Percentiles rank a stretch among this genome's conserved stretches.
Evolutionary conservation across 1,140 invertebrate species (phyloP).

Genomic region (Camponotus floridanus): DNA sequence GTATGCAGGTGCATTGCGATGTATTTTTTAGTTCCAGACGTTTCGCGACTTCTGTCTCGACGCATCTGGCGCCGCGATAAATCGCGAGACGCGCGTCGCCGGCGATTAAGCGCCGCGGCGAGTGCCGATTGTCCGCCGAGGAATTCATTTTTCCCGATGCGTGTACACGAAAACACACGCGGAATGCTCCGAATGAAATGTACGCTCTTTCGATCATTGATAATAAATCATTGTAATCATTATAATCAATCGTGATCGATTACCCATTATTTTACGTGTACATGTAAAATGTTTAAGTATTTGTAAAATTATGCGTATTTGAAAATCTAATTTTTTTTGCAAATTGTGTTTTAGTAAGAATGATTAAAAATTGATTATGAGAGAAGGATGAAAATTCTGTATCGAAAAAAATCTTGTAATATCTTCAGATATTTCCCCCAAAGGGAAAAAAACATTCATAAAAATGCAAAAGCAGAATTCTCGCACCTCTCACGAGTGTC

Average conservation of each 20-base stretch:
- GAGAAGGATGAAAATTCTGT: not conserved
- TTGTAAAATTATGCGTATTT: not conserved
- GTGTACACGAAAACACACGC: not conserved
- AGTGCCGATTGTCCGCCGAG: not conserved
- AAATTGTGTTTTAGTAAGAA: not conserved
- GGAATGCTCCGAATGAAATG: not conserved
- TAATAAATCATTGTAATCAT: no score
- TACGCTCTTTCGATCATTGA: not conserved
- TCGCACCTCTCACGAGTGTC: not conserved
- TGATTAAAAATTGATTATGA: not conserved
- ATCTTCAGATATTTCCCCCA: not conserved
- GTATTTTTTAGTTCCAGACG: constrained; percentile 66
- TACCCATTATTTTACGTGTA: not conserved
- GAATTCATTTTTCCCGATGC: constrained; percentile 15
- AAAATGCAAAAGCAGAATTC: not conserved
- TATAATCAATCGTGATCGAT: no score
- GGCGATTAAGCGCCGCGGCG: constrained; percentile 33
- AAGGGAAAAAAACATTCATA: not conserved
- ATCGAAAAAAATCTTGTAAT: not conserved
- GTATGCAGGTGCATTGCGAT: constrained; percentile 74
- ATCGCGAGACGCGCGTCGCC: constrained; percentile 50
- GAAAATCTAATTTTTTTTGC: not conserved
- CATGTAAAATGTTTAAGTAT: not conserved
- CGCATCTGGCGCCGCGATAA: constrained; percentile 53
- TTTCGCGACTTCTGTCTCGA: constrained; percentile 19